Conservation (phyloP, 2,797 vertebrate species). For the Staurois parvus region DNA sequence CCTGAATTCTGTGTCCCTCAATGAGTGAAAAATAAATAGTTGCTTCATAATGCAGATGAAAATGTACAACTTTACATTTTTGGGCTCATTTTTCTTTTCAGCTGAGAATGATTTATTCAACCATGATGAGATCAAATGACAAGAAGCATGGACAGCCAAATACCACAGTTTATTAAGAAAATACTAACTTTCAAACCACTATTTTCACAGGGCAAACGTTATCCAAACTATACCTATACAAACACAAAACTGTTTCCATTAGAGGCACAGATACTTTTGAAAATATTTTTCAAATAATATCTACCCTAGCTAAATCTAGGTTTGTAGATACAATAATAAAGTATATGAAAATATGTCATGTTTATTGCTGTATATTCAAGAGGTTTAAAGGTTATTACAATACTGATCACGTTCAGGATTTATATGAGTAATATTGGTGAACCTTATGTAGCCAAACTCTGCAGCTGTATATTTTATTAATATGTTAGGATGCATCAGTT, state of each 20-base stretch:
- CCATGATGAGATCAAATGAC: slow-evolving; percentile 6
- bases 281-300: slow-evolving; percentile 48
- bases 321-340: slow-evolving; percentile 13
- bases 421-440: slow-evolving; percentile 5
- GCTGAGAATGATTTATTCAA: neutral
- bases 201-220: slow-evolving; percentile 34
- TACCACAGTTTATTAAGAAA: slow-evolving; percentile 42
- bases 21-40: no score
- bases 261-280: slow-evolving; percentile 5
- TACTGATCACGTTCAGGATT: slow-evolving; percentile 6
- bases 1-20: no score
- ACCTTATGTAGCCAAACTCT: neutral
- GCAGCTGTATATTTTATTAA: neutral
- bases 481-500: neutral
- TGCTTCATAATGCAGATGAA: no score
- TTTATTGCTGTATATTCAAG: neutral
- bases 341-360: neutral
- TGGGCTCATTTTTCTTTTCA: neutral
- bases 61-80: no score
- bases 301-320: slow-evolving; percentile 11
- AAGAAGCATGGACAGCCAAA: slow-evolving; percentile 18
- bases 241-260: slow-evolving; percentile 19
- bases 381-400: neutral
- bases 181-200: slow-evolving; percentile 26
- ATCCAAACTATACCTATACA: slow-evolving; percentile 31